A percentile compares a stretch with the other conserved stretches of the same genome.
phyloP scores from a whole-genome alignment of 2,888 invertebrate species.

The Clanis bilineata region DNA sequence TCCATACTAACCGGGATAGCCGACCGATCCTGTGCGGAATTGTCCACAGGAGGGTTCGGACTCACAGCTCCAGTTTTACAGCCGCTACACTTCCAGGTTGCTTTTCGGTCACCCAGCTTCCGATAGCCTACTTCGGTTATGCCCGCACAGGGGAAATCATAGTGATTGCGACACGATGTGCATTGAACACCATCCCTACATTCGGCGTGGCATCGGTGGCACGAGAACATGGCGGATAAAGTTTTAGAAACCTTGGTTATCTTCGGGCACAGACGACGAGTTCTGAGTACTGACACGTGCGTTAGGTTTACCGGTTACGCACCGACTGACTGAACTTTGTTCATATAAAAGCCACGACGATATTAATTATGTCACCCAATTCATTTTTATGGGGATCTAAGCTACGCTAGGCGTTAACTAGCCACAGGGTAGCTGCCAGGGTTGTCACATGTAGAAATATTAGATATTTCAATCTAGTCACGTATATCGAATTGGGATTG shows the following conservation, averaged over 20 bases:
- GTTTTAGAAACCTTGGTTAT: too few species aligned
- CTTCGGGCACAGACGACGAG: too few species aligned
- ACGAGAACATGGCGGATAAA: background rate
- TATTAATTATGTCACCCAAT: constrained; percentile 6
- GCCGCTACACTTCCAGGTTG: background rate
- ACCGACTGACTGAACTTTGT: background rate
- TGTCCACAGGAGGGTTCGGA: background rate
- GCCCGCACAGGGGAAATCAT: background rate
- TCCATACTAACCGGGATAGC: background rate
- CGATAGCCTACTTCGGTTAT: too few species aligned
- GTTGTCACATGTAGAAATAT: too few species aligned
- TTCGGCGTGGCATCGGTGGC: background rate
- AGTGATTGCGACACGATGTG: background rate
- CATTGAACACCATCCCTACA: background rate
- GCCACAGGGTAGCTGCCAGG: background rate
- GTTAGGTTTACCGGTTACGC: too few species aligned
- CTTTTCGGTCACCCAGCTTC: too few species aligned
- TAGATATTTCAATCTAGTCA: too few species aligned
- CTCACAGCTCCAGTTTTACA: background rate
- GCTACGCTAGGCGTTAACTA: background rate
- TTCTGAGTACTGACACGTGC: too few species aligned
- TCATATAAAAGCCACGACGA: background rate
- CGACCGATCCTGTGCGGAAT: background rate
- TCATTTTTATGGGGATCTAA: background rate
- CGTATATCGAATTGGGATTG: too few species aligned